Conservation (phyloP, 2,113 vertebrate species). For the Sprattus sprattus region DNA sequence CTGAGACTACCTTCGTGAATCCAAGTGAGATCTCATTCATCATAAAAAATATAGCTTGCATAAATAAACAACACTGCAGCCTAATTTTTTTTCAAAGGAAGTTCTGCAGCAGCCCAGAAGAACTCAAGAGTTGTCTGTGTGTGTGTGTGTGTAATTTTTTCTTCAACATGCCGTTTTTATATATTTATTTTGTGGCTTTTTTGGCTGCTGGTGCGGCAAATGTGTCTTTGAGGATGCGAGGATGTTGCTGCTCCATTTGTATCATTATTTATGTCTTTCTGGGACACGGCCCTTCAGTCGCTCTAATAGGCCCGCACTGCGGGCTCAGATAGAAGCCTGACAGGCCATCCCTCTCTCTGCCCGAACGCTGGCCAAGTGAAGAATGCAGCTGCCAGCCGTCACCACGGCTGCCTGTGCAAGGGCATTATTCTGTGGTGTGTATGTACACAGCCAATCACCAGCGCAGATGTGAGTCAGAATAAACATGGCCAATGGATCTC, state of each 20-base stretch:
- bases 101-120: neutral
- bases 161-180: neutral
- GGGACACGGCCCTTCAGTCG: constrained; percentile 1
- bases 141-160: neutral
- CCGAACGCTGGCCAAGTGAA: neutral
- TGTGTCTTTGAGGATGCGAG: neutral
- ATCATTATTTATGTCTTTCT: constrained; percentile 8
- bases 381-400: constrained; percentile 5
- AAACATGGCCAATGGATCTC: neutral
- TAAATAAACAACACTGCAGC: neutral
- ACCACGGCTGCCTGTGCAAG: neutral
- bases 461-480: neutral
- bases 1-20: neutral
- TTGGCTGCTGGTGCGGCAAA: neutral
- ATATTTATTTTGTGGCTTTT: neutral
- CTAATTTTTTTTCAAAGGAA: neutral
- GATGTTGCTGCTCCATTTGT: neutral
- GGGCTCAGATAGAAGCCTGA: neutral
- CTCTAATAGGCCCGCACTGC: constrained; percentile 12
- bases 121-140: neutral
- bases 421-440: neutral
- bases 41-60: neutral
- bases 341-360: neutral
- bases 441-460: neutral
- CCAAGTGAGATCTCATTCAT: neutral